Evolutionary conservation across 2,113 vertebrate species (phyloP).

Genomic region (Grammomys dolichurus): DNA sequence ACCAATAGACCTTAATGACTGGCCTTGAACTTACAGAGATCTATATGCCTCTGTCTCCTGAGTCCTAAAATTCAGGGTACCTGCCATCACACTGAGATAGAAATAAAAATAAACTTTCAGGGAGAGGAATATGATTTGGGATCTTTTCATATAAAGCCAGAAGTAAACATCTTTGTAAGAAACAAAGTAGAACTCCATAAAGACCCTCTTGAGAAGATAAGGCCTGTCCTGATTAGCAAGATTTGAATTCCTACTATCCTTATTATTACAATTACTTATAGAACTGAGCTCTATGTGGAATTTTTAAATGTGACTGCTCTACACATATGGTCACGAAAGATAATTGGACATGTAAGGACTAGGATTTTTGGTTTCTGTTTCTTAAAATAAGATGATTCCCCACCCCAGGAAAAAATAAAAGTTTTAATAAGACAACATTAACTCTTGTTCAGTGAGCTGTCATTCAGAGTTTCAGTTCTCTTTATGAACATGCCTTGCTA

Average conservation of each 20-base stretch:
- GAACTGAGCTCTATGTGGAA: neutral
- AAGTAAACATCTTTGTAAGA: neutral
- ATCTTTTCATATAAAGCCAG: neutral
- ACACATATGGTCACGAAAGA: neutral
- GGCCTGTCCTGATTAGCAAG: neutral
- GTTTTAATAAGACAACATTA: neutral
- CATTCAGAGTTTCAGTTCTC: slow-evolving; percentile 14
- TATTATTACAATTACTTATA: slow-evolving; percentile 32
- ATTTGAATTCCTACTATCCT: neutral
- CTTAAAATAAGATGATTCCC: neutral
- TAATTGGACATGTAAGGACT: neutral
- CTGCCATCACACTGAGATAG: neutral
- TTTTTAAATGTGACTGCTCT: slow-evolving; percentile 40
- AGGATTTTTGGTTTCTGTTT: slow-evolving; percentile 38
- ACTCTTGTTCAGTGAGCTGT: neutral
- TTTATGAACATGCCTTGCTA: neutral
- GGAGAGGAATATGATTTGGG: neutral
- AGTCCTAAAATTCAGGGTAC: neutral
- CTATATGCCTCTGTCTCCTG: neutral
- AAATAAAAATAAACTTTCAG: neutral
- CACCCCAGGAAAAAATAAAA: neutral
- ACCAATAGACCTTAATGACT: neutral
- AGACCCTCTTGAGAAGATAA: neutral
- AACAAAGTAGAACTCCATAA: neutral
- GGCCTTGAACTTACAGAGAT: neutral